phyloP scores from a whole-genome alignment of 2,888 invertebrate genomes.

The Plusia festucae region DNA sequence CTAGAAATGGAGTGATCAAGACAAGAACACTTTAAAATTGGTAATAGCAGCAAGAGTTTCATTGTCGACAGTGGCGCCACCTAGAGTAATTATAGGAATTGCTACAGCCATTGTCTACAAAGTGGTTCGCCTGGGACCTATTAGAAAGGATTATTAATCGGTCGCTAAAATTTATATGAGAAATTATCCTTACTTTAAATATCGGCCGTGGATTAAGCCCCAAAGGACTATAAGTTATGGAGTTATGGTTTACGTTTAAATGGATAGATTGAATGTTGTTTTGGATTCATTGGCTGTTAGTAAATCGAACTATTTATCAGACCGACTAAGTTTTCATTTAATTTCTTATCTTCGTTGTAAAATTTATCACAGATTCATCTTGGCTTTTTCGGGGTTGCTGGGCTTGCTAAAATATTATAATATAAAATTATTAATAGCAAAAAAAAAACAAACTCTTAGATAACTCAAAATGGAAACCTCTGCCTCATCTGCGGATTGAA shows the following conservation, averaged over 20 bases:
- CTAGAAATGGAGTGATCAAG: slow-evolving; percentile 56
- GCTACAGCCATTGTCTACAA: slow-evolving; percentile 57
- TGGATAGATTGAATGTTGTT: not conserved
- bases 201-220: slow-evolving; percentile 33
- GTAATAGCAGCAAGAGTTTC: slow-evolving; percentile 58
- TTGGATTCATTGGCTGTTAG: no score
- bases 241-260: slow-evolving; percentile 29
- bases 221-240: slow-evolving; percentile 33
- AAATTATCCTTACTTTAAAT: slow-evolving; percentile 49
- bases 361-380: no score
- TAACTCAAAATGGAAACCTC: not conserved
- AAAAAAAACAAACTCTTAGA: no score
- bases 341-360: no score
- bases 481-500: not conserved
- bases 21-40: slow-evolving; percentile 58
- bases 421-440: no score
- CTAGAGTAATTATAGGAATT: slow-evolving; percentile 66
- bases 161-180: slow-evolving; percentile 46
- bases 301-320: not conserved
- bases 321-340: no score
- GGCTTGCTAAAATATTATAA: no score
- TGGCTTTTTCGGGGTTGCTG: no score
- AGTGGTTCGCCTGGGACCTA: slow-evolving; percentile 56
- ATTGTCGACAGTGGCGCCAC: slow-evolving; percentile 53
- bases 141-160: slow-evolving; percentile 61